Evolutionary conservation across 2,888 invertebrate species (phyloP).

Genomic region (Exocentrus adspersus): DNA sequence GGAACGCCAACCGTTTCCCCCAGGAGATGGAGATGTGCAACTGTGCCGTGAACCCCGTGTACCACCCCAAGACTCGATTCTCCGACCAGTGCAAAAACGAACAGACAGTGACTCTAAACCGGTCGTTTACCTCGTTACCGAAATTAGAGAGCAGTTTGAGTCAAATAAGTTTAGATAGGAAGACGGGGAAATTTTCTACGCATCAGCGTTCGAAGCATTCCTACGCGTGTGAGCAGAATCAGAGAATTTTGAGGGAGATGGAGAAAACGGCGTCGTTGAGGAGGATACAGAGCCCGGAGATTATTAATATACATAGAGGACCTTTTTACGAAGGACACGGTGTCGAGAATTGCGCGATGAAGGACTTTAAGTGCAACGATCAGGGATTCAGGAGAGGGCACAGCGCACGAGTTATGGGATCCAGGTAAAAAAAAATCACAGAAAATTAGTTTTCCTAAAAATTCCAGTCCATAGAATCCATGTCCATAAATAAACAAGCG

Average conservation of each 20-base stretch:
- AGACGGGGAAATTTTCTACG: constrained; percentile 43
- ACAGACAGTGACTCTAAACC: constrained; percentile 53
- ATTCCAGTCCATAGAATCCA: too few species aligned
- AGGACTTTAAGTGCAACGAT: constrained; percentile 58
- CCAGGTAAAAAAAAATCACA: constrained; percentile 27
- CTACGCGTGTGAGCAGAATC: constrained; percentile 64
- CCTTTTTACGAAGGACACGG: constrained; percentile 56
- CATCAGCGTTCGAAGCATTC: constrained; percentile 56
- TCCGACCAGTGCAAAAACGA: constrained; percentile 51
- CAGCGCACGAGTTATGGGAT: constrained; percentile 49
- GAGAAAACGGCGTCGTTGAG: constrained; percentile 41
- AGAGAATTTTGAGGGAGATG: constrained; percentile 34
- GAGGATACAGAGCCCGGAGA: constrained; percentile 60
- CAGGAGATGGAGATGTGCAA: constrained; percentile 60
- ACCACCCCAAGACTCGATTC: constrained; percentile 50
- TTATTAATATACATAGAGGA: constrained; percentile 61
- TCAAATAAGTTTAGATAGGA: constrained; percentile 65
- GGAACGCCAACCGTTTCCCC: constrained; percentile 52
- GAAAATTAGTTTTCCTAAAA: neutral
- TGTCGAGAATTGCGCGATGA: constrained; percentile 55
- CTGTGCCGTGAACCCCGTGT: constrained; percentile 51
- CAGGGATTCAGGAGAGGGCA: constrained; percentile 58
- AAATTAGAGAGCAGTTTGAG: constrained; percentile 56
- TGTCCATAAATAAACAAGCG: too few species aligned
- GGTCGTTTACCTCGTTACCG: constrained; percentile 56